Conservation (phyloP, 2,113 vertebrate genomes). For the Seriola aureovittata region DNA sequence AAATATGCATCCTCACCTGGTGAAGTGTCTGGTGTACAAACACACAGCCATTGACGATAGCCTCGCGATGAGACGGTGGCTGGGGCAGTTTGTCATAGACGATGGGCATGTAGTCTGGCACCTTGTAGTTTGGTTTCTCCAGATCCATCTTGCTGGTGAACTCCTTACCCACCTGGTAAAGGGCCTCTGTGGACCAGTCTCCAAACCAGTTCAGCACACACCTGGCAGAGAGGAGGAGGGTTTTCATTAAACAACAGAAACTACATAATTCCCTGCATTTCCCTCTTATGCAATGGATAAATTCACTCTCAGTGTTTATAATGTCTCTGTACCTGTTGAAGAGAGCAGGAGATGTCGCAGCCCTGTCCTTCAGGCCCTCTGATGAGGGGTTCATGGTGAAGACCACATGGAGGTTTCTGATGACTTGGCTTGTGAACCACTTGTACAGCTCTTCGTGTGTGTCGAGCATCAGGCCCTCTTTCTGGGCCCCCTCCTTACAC, state of each 20-base stretch:
- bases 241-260: neutral
- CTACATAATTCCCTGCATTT: neutral
- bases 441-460: slow-evolving; percentile 98
- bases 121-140: slow-evolving; percentile 97
- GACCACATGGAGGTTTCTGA: slow-evolving; percentile 98
- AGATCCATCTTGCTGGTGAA: slow-evolving; percentile 99
- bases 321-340: slow-evolving; percentile 92
- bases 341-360: slow-evolving; percentile 96
- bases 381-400: slow-evolving; percentile 99
- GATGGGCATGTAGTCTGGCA: slow-evolving; percentile 97
- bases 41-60: slow-evolving; percentile 97
- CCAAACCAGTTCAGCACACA: slow-evolving; percentile 99
- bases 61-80: slow-evolving; percentile 93
- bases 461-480: slow-evolving; percentile 98
- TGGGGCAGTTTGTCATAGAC: slow-evolving; percentile 97
- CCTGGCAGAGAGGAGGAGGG: slow-evolving; percentile 72
- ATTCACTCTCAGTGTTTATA: neutral
- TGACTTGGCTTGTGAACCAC: slow-evolving; percentile 99
- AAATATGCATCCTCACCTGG: slow-evolving; percentile 85
- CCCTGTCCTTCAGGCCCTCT: slow-evolving; percentile 97
- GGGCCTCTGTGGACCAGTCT: slow-evolving; percentile 98
- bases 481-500: slow-evolving; percentile 98
- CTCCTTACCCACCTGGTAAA: slow-evolving; percentile 98
- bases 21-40: slow-evolving; percentile 98
- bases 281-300: neutral